A percentile compares a stretch with the other conserved stretches of the same genome.
These are phyloP conservation scores for Heteromormyrus szaboi DNA, from an alignment of 2,797 vertebrate genomes.

Conservation along the genomic window DNA sequence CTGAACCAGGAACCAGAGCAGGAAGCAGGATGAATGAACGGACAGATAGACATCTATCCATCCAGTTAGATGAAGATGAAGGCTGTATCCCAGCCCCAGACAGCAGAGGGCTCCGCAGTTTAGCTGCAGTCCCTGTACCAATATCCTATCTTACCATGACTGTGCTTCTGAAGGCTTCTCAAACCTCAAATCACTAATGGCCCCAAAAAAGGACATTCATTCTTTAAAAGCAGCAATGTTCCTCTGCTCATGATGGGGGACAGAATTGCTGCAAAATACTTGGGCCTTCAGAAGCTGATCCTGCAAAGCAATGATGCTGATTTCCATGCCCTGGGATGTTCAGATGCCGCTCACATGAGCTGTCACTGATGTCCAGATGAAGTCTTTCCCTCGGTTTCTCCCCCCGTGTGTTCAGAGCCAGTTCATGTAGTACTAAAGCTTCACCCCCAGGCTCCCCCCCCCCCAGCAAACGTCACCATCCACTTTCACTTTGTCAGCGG, in stretches of 20 bases:
- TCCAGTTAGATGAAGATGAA: neutral
- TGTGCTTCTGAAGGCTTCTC: neutral
- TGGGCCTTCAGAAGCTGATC: neutral
- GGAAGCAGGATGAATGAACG: neutral
- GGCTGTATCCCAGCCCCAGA: neutral
- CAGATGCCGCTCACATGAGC: neutral
- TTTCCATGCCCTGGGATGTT: neutral
- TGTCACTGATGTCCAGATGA: neutral
- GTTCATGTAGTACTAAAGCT: neutral
- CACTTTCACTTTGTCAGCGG: neutral
- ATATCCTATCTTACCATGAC: neutral
- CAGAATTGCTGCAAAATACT: neutral
- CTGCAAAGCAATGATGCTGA: neutral
- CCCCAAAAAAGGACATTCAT: neutral
- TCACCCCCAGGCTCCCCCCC: neutral
- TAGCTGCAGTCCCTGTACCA: neutral
- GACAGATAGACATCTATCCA: neutral
- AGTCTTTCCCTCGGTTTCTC: conserved; percentile 10
- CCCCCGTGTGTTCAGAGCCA: neutral
- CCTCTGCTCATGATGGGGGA: neutral
- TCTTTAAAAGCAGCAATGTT: neutral
- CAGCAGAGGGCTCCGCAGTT: neutral
- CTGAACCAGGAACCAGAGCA: neutral
- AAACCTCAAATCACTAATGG: neutral
- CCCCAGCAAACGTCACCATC: neutral